Base-by-base conservation (phyloP, 2,113 vertebrate species). In the Myiozetetes cayanensis region DNA sequence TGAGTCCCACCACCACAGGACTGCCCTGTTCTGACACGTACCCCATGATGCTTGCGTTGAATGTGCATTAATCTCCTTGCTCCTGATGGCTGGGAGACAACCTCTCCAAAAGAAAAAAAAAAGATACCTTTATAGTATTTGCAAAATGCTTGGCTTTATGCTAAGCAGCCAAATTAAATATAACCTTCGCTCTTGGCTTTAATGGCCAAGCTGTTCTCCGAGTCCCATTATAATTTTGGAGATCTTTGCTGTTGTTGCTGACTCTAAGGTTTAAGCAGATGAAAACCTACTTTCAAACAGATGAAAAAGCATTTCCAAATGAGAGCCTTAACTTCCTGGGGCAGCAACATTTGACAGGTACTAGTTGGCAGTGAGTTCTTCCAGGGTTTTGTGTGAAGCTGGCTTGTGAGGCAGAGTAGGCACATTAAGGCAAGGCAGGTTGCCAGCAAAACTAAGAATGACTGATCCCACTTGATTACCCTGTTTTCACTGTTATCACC, bases 21-120 rank as follows among this genome's bases (percentile, higher is more conserved):
- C 81, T 96, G 91, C 90, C 92, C 87, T 74, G 82, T 90, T 94
- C 96, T 95, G 94, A 95, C 95, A 94, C 10, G n/a, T 22, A 68
- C 91, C 86, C 80, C 96, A 80, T 83, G 91, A 94, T 4, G 76
- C 96, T 86, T 88, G 94, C 6, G 39, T 43, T 56, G 89, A 95
- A 96, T 90, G 87, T 87, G 92, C 86, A 95, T 93, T 93, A 88
- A 94, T 90, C 80, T 93, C 86, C 71, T 71, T 1, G 0, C 4
- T 47, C 82, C 78, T 78, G 77, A 81, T 4, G 83, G 50, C 62
- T 55, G 80, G 90, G 94, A 96, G 91, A 93, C 91, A 85, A 90
- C 75, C 77, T 94, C 59, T 96, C 83, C 61, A 62, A 9, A 39
- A 9, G 41, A 14, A 22, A 6, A 10, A 14, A 33, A 20, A 28